Base-by-base conservation (phyloP, 2,888 invertebrate genomes). In the Mongoloraphidia duomilia region DNA sequence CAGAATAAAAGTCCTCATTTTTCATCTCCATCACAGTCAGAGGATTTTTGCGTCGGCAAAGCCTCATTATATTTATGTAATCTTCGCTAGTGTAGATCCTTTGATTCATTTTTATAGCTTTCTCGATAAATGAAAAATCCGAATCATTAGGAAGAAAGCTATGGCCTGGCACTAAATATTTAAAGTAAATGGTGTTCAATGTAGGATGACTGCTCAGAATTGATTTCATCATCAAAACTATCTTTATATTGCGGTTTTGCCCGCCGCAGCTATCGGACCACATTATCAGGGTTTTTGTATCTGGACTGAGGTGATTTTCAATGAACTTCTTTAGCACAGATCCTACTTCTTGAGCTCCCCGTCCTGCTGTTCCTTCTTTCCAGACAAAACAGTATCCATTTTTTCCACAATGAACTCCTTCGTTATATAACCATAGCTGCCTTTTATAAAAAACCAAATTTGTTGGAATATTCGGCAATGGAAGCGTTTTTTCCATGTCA, bases 321-420 rank as follows among this genome's bases (percentile, higher is more conserved):
- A 59, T 53, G 50, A 55, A 50, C 49, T 55, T 50, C 39, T 52
- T 47, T 14, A 59, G 40, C 49, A 57, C 59, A 13, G 57, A 56
- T 6, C 54, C 55, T 26, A 61, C 53, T 47, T 60, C 60, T 46
- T 59, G 58, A n/a, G 57, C 55, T 12, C 58, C 58, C 41, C 60
- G 44, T 5, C 59, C 59, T 14, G 58, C 60, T 37, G 41, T 44
- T 13, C 57, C 53, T 44, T 60, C 60, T 34, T 53, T 52, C 58
- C 59, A 60, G 12, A 53, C 38, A 53, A 58, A 60, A 47, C 53
- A 57, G 49, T 57, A 57, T 14, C 55, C 54, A 47, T 51, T 47
- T 12, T 56, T 54, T 8, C 47, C 55, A 33, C 50, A 47, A 44
- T 58, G 55, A 41, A 61, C 48, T 6, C 58, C 57, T 33, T 49